Conservation (phyloP, 2,888 invertebrate species). For the Himalopsyche anomala region DNA sequence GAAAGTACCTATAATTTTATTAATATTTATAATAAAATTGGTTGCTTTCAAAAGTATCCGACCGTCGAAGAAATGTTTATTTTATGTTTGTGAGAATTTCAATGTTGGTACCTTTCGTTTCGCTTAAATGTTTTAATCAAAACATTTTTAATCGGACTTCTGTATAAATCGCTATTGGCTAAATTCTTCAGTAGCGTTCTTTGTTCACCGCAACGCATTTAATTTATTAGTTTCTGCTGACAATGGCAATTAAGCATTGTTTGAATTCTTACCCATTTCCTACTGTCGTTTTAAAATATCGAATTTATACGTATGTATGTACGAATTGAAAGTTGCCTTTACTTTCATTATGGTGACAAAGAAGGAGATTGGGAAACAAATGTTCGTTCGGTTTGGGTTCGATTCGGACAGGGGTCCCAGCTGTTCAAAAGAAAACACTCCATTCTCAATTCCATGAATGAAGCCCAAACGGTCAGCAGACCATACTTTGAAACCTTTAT, state of each 20-base stretch:
- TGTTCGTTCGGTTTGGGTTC: background rate
- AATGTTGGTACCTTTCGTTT: no score
- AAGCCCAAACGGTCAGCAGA: background rate
- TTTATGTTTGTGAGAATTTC: no score
- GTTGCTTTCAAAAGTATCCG: no score
- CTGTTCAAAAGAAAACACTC: slow-evolving; percentile 27
- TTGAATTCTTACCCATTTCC: slow-evolving; percentile 8
- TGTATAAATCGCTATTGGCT: background rate
- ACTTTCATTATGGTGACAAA: slow-evolving; percentile 12
- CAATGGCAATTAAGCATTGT: slow-evolving; percentile 26
- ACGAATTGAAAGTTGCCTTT: background rate
- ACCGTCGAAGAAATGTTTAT: no score
- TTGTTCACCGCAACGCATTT: background rate
- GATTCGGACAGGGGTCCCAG: slow-evolving; percentile 21
- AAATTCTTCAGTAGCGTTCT: slow-evolving; percentile 9
- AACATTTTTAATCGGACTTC: no score
- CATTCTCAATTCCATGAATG: slow-evolving; percentile 24
- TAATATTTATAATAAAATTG: no score
- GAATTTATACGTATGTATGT: background rate
- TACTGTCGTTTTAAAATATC: slow-evolving; percentile 25
- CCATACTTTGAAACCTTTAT: background rate
- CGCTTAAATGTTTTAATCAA: no score
- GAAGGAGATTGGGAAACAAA: slow-evolving; percentile 26
- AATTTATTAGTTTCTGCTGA: slow-evolving; percentile 2
- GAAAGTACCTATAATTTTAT: no score